Evolutionary conservation across 1,140 invertebrate species (phyloP).

Genomic region (Diabrotica undecimpunctata): DNA sequence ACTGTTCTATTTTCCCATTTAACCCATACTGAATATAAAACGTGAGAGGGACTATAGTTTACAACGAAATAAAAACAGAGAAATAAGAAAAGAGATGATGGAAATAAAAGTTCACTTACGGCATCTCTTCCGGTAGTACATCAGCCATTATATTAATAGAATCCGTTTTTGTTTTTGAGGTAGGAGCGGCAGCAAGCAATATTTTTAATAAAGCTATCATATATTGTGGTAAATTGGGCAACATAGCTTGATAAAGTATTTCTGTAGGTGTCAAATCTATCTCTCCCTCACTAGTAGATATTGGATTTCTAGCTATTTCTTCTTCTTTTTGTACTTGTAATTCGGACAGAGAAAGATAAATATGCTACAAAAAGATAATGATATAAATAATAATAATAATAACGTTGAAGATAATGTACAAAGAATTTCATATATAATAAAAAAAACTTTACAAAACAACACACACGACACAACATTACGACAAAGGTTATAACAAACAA

Average conservation of each 20-base stretch:
- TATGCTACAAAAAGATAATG: slow-evolving; percentile 51
- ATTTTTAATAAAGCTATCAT: slow-evolving; percentile 98
- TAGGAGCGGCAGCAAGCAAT: slow-evolving; percentile 92
- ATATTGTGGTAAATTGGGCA: slow-evolving; percentile 92
- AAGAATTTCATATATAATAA: too few species aligned
- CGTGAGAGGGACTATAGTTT: too few species aligned
- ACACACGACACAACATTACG: too few species aligned
- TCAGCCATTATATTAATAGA: slow-evolving; percentile 98
- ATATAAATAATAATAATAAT: not conserved
- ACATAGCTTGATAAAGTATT: slow-evolving; percentile 85
- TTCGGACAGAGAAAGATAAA: slow-evolving; percentile 80
- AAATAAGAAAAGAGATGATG: too few species aligned
- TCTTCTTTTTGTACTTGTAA: slow-evolving; percentile 80
- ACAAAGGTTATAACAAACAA: too few species aligned
- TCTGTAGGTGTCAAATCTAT: slow-evolving; percentile 78
- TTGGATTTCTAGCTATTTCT: slow-evolving; percentile 67
- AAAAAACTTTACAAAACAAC: too few species aligned
- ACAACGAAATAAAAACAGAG: too few species aligned
- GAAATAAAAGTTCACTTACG: slow-evolving; percentile 51
- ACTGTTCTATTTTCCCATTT: too few species aligned
- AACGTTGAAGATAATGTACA: too few species aligned
- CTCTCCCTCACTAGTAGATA: slow-evolving; percentile 70
- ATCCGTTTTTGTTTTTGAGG: slow-evolving; percentile 96
- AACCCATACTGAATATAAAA: too few species aligned
- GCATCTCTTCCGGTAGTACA: slow-evolving; percentile 94